Conservation (phyloP, 92 coral and sea anemone genomes). For the Micromussa lordhowensis region DNA sequence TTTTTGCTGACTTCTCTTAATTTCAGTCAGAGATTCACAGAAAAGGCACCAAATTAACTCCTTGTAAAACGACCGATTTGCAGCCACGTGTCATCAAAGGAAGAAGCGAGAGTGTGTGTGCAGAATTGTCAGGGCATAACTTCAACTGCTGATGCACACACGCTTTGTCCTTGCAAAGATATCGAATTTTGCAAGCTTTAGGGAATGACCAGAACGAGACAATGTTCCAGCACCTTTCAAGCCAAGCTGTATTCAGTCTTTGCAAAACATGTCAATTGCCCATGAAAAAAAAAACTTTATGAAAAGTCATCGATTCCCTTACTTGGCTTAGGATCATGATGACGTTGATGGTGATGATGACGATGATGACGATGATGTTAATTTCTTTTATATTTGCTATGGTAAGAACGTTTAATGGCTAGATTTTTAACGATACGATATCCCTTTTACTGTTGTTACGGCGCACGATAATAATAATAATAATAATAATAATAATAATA, state of each 20-base stretch:
- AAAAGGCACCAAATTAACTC: too few species aligned
- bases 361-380: conserved; percentile 31
- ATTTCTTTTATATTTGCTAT: too few species aligned
- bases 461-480: too few species aligned
- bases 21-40: neutral
- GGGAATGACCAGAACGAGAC: neutral
- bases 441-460: too few species aligned
- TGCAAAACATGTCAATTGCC: too few species aligned
- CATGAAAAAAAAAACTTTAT: too few species aligned
- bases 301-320: neutral
- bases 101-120: neutral
- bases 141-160: neutral
- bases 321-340: conserved; percentile 23
- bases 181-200: neutral
- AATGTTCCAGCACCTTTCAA: neutral
- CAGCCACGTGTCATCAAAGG: neutral
- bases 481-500: too few species aligned
- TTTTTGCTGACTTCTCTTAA: too few species aligned
- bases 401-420: too few species aligned
- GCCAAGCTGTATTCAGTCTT: too few species aligned
- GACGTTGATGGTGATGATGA: conserved; percentile 30
- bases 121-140: neutral
- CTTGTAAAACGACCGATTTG: too few species aligned
- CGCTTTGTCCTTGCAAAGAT: neutral
- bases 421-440: too few species aligned